A percentile compares a stretch with the other conserved stretches of the same genome.
Evolutionary conservation across 2,113 vertebrate genomes (phyloP).

Genomic region (Rousettus leschenaultii): DNA sequence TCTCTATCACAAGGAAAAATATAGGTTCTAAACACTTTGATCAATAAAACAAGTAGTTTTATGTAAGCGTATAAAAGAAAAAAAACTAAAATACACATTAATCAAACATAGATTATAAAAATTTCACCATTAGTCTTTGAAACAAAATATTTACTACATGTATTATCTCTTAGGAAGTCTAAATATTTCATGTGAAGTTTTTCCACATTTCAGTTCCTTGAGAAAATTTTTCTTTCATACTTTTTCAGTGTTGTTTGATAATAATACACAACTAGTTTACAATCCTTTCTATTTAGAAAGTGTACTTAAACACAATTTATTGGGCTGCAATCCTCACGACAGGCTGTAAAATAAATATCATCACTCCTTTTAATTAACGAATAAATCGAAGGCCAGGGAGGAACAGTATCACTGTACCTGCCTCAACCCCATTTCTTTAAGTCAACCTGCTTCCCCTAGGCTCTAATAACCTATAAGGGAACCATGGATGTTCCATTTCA

Average conservation of each 20-base stretch:
- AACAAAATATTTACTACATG: background rate
- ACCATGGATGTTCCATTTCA: fast-evolving
- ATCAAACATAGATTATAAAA: background rate
- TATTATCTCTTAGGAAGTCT: background rate
- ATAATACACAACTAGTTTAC: background rate
- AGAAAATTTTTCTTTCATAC: background rate
- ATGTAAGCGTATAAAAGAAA: background rate
- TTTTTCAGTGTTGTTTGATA: background rate
- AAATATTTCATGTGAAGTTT: background rate
- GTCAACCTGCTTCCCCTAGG: background rate
- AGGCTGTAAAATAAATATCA: background rate
- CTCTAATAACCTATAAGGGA: background rate
- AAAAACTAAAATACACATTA: background rate
- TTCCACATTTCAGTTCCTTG: background rate
- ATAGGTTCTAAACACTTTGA: background rate
- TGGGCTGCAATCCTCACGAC: background rate
- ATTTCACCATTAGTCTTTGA: background rate
- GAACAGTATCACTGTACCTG: background rate
- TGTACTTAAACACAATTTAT: background rate
- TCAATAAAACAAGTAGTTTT: constrained; percentile 35
- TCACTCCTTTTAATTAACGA: background rate
- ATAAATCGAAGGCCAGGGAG: background rate
- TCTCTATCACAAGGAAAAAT: constrained; percentile 44
- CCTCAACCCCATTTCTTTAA: background rate
- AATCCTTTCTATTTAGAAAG: background rate